Conservation (phyloP, 2,888 invertebrate genomes). For the Stenodera caucasica region DNA sequence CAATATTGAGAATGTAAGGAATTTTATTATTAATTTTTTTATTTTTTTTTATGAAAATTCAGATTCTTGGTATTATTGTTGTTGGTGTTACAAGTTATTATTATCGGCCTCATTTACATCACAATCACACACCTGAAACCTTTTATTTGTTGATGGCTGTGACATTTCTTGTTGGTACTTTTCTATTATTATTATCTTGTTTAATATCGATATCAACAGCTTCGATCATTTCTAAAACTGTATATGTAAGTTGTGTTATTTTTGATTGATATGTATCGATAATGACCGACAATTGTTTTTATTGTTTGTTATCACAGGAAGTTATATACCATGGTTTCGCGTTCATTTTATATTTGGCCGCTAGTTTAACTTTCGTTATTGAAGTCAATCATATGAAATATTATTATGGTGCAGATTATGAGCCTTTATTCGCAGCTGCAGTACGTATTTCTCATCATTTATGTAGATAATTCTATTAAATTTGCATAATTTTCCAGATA, state of each 20-base stretch:
- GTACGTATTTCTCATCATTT: too few species aligned
- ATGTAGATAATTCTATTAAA: constrained; percentile 6
- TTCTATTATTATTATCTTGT: constrained; percentile 72
- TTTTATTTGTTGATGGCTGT: constrained; percentile 76
- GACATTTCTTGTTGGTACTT: constrained; percentile 78
- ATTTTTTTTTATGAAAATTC: constrained; percentile 53
- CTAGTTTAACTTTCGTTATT: constrained; percentile 69
- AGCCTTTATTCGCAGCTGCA: constrained; percentile 71
- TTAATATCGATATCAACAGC: constrained; percentile 78
- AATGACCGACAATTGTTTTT: constrained; percentile 12
- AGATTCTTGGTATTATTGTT: constrained; percentile 76
- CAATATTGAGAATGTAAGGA: too few species aligned
- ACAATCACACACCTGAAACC: constrained; percentile 59
- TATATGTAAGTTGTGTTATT: constrained; percentile 64
- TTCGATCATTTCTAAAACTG: constrained; percentile 80
- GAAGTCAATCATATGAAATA: constrained; percentile 62
- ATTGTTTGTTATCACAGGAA: constrained; percentile 64
- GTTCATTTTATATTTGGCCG: constrained; percentile 71
- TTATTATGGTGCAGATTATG: constrained; percentile 57
- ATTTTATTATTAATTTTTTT: too few species aligned
- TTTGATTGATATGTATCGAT: constrained; percentile 1
- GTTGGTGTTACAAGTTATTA: constrained; percentile 70
- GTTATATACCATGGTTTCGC: constrained; percentile 78
- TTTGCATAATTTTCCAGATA: constrained; percentile 62
- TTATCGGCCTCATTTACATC: constrained; percentile 41